phyloP scores from a whole-genome alignment of 2,888 invertebrate genomes.

The Oxystoma pomonae region DNA sequence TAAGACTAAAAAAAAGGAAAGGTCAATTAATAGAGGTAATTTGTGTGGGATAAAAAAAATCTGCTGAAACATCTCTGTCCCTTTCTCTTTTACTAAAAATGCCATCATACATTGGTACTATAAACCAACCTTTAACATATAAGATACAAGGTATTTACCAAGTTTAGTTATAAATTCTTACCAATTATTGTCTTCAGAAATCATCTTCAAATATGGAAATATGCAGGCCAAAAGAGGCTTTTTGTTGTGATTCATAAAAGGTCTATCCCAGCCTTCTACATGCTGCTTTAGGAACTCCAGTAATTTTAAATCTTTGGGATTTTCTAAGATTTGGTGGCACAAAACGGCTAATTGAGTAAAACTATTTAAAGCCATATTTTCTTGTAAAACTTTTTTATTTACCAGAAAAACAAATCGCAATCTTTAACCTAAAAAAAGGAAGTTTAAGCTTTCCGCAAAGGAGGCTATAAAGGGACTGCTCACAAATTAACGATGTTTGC shows the following conservation, averaged over 20 bases:
- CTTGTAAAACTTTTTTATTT: too few relatives aligned
- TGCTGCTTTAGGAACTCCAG: slow-evolving; percentile 27
- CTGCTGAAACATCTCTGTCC: too few relatives aligned
- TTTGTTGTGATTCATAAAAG: slow-evolving; percentile 29
- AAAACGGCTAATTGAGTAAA: slow-evolving; percentile 24
- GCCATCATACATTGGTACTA: too few relatives aligned
- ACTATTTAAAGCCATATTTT: slow-evolving; percentile 23
- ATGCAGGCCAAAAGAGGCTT: slow-evolving; percentile 30
- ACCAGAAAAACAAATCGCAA: too few relatives aligned
- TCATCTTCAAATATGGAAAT: slow-evolving; percentile 32
- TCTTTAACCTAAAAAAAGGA: too few relatives aligned
- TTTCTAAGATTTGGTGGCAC: slow-evolving; percentile 28
- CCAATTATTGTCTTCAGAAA: slow-evolving; percentile 30
- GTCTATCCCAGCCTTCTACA: slow-evolving; percentile 21
- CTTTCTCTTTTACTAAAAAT: too few relatives aligned
- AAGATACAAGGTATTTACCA: too few relatives aligned
- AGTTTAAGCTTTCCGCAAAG: too few relatives aligned
- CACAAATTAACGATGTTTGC: too few relatives aligned
- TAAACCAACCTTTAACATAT: too few relatives aligned
- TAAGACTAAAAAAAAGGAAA: slow-evolving; percentile 25
- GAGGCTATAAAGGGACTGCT: too few relatives aligned
- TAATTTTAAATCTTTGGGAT: slow-evolving; percentile 28
- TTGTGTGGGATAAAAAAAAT: slow-evolving; percentile 3
- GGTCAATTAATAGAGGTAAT: slow-evolving; percentile 9
- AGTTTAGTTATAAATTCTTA: slow-evolving; percentile 18